Percentiles rank a stretch among this genome's conserved stretches.
Evolutionary conservation across 2,888 invertebrate genomes (phyloP).

Genomic region (Chrysodeixis includens): DNA sequence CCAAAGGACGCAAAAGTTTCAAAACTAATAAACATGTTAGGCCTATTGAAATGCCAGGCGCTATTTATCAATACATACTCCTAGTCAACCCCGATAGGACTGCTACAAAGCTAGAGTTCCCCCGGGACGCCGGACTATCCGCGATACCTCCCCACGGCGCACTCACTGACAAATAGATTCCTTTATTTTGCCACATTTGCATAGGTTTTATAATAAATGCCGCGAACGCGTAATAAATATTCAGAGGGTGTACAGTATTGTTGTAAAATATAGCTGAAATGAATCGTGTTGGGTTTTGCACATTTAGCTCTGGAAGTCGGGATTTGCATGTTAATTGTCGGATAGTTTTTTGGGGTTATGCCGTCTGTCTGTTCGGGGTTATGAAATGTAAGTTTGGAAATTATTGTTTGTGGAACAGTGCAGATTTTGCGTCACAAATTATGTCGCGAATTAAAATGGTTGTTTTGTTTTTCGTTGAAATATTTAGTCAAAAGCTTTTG

Average conservation of each 20-base stretch:
- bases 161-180: constrained; percentile 57
- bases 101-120: constrained; percentile 41
- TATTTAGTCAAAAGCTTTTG: background rate
- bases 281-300: constrained; percentile 45
- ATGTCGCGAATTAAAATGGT: background rate
- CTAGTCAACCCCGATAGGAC: constrained; percentile 6
- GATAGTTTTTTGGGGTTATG: constrained; percentile 44
- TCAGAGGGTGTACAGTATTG: constrained; percentile 51
- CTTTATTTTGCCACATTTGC: constrained; percentile 58
- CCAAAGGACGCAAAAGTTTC: too few relatives aligned
- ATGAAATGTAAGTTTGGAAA: constrained; percentile 12
- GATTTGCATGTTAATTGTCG: constrained; percentile 48
- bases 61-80: constrained; percentile 26
- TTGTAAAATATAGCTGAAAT: constrained; percentile 53
- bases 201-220: constrained; percentile 62
- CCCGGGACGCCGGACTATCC: constrained; percentile 38
- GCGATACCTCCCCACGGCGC: constrained; percentile 42
- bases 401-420: background rate
- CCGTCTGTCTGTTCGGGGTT: background rate
- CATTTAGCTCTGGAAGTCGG: constrained; percentile 30
- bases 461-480: background rate
- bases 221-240: constrained; percentile 58
- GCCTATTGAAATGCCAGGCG: background rate
- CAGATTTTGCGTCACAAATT: background rate
- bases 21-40: background rate